A percentile compares a stretch with the other conserved stretches of the same genome.
Evolutionary conservation across 2,888 invertebrate genomes (phyloP).

Genomic region (Drosophila paranaensis): DNA sequence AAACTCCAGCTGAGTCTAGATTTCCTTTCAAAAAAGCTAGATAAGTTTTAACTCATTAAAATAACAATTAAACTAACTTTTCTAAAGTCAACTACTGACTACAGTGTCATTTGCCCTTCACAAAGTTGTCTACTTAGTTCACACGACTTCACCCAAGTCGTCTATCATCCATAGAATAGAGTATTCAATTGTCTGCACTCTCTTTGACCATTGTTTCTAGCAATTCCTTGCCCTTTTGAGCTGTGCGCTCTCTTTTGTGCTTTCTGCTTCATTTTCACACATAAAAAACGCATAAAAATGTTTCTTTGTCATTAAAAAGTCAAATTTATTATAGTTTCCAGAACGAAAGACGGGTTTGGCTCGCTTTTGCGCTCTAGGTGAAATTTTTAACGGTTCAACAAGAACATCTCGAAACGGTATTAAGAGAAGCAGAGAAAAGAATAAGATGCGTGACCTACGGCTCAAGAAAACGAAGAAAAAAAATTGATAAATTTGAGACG

Average conservation of each 20-base stretch:
- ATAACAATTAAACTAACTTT: neutral
- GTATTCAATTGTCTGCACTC: constrained; percentile 12
- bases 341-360: constrained; percentile 48
- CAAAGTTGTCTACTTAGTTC: neutral
- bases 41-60: neutral
- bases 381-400: constrained; percentile 63
- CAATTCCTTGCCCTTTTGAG: constrained; percentile 49
- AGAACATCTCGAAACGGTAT: constrained; percentile 68
- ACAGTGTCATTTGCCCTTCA: neutral
- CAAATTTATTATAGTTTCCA: constrained; percentile 68
- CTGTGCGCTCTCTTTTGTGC: constrained; percentile 43
- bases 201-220: constrained; percentile 24
- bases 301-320: constrained; percentile 76
- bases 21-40: neutral
- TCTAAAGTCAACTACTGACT: neutral
- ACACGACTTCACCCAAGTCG: neutral
- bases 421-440: neutral
- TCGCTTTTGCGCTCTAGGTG: constrained; percentile 57
- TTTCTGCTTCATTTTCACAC: constrained; percentile 73
- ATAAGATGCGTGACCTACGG: constrained; percentile 40
- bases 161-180: constrained; percentile 3
- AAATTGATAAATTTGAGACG: constrained; percentile 8
- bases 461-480: neutral
- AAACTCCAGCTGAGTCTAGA: neutral
- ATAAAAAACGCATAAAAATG: constrained; percentile 71